A percentile compares a stretch with the other conserved stretches of the same genome.
Conservation (phyloP, 2,113 vertebrate species). For the human region GRCh38 chr4:113641001-113641500, state of each 20-base stretch:
- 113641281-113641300: constrained; percentile 51
- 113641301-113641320: constrained; percentile 31
- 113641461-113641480: not conserved
- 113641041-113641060: not conserved
- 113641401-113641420: not conserved
- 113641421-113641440: not conserved
- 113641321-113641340: not conserved
- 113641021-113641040: not conserved
- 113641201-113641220: constrained; percentile 43
- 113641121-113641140: not conserved
- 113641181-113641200: no score
- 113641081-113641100: not conserved
- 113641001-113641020: not conserved
- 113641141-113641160: constrained; percentile 24
- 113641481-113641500: not conserved
- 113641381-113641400: not conserved
- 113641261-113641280: constrained; percentile 36
- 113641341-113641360: not conserved
- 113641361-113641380: not conserved
- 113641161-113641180: not conserved
- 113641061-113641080: not conserved
- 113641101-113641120: not conserved
- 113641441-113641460: not conserved
- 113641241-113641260: constrained; percentile 70
- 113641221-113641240: not conserved